Evolutionary conservation across 2,113 vertebrate genomes (phyloP), one percentile per base, ranked within the genome.

Genomic region (Melospiza georgiana): DNA sequence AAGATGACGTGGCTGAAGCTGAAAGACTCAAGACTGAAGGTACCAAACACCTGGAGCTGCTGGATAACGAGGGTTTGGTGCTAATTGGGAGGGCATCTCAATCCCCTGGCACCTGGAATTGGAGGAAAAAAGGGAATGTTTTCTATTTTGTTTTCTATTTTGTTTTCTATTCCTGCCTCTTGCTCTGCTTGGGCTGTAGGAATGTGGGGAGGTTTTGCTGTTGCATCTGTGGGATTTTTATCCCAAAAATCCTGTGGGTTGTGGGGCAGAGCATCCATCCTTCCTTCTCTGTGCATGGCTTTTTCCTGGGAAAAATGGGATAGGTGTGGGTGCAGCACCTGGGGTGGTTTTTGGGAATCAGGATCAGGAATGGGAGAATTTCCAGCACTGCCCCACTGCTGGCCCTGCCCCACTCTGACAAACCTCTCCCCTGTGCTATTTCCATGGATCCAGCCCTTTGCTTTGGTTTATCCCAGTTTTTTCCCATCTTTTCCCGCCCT

Each of bases 11-110:
- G 7, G 98, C 97, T 0, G 99, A 99, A 72, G 99, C 99, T 2
- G 99, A 99, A 84, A 96, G 96, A 16, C 98, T 99, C 66, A 99
- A 99, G 71, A 98, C 98, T 1, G 99, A 99, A 92, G 99, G 99
- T 99, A 86, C 74, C 89, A 23, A 33, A 33, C 8, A 69, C 51
- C 54, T 37, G 54, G 83, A 67, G 73, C 59, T 23, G 79, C 19
- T 19, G 61, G 39, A 3, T 35, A 4, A 57, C 0, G 41, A 76
- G 25, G 49, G 11, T 75, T 58, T 24, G 37, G 0, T 31, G 62
- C 6, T 6, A 20, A 16, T 6, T 48, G 27, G 48, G 49, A 65
- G 30, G 49, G 27, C 17, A 13, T 23, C 17, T 73, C 19, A 6
- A 24, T 77, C 79, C 41, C 35, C 27, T 8, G 6, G 44, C 21